Base-by-base conservation (phyloP, 2,888 invertebrate species). In the Lycia hirtaria region DNA sequence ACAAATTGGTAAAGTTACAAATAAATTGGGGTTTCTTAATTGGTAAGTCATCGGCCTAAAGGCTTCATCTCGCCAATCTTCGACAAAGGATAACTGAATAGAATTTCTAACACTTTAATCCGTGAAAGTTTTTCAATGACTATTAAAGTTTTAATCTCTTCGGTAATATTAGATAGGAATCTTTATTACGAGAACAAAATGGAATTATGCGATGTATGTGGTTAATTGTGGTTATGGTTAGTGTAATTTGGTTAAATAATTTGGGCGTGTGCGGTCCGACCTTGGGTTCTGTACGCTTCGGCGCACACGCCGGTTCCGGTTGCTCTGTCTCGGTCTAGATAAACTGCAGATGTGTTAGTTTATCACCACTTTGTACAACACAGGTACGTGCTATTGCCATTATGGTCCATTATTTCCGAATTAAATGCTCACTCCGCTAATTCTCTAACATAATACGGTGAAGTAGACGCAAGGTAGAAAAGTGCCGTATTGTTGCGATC, bases 251-350 rank as follows among this genome's bases (percentile, higher is more conserved):
- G 64, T 70, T 77, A 72, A 72, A 73, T 78, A 72, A 75, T 75
- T 72, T 72, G 80, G 78, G 76, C 70, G 77, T 78, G 74, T 74
- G 69, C 73, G 78, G 65, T 66, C 62, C 79, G 88, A 86, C 89
- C 90, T 90, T 89, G 87, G 77, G 71, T 64, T 62, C 60, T 64
- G 67, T 67, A 68, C 81, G 86, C 80, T 82, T 67, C 72, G 83
- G 71, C 87, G 85, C 84, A 80, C 78, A 53, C 75, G 69, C 59
- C 67, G 67, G 82, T 89, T 88, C 87, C 87, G 86, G 80, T 78
- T 80, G 75, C 78, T 78, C 76, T 73, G 82, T 81, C 80, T 81
- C 81, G 81, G 76, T 81, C 81, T 74, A 79, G 74, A 84, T 80
- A 80, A 78, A 78, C 71, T 72, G 68, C 67, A 80, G 68, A 81